Conservation (phyloP, 2,888 invertebrate genomes). For the Drosophila subquinaria region DNA sequence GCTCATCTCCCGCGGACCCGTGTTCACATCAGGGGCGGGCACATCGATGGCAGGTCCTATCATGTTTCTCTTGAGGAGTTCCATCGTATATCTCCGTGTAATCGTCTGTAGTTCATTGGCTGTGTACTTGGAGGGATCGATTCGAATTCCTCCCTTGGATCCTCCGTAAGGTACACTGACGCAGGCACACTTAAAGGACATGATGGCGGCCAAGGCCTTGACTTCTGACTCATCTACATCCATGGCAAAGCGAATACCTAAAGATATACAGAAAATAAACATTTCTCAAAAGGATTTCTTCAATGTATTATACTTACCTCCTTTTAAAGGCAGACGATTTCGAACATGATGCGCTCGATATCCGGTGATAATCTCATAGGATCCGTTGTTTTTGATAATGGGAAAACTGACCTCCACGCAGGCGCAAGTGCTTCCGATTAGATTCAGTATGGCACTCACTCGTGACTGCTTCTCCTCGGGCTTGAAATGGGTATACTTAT, state of each 20-base stretch:
- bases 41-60: constrained; percentile 98
- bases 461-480: constrained; percentile 67
- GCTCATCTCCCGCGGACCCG: constrained; percentile 98
- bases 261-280: constrained; percentile 51
- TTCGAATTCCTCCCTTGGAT: constrained; percentile 97
- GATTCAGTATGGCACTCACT: constrained; percentile 75
- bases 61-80: constrained; percentile 94
- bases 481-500: constrained; percentile 70
- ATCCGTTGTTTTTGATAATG: constrained; percentile 71
- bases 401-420: constrained; percentile 82
- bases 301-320: constrained; percentile 76
- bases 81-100: constrained; percentile 96
- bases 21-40: constrained; percentile 99
- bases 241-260: constrained; percentile 97
- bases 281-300: neutral
- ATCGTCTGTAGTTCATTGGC: constrained; percentile 98
- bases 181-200: constrained; percentile 99
- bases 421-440: constrained; percentile 75
- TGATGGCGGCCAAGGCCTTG: constrained; percentile 94
- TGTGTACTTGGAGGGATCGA: constrained; percentile 96
- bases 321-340: constrained; percentile 83
- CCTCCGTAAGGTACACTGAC: constrained; percentile 99
- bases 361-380: constrained; percentile 82
- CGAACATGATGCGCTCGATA: constrained; percentile 83
- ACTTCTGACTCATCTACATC: constrained; percentile 97